A percentile compares a stretch with the other conserved stretches of the same genome.
phyloP scores from a whole-genome alignment of 2,888 invertebrate genomes.

The Euzetes globulus region DNA sequence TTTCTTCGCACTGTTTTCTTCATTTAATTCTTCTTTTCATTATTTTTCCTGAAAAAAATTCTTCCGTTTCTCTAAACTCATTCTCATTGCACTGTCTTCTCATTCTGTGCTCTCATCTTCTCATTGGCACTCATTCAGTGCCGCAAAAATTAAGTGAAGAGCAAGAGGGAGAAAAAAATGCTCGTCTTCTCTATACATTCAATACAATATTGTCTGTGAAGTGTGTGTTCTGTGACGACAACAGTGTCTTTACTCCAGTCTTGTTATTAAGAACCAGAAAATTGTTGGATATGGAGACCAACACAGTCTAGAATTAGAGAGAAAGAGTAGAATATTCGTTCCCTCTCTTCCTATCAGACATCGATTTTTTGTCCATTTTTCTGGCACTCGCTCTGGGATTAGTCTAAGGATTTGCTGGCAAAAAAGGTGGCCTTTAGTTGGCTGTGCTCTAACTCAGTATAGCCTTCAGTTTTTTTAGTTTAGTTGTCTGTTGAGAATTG shows the following conservation, averaged over 20 bases:
- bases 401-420: not conserved
- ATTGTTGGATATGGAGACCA: not conserved
- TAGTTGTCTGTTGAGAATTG: conserved; percentile 18
- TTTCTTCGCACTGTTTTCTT: not conserved
- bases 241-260: not conserved
- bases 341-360: not conserved
- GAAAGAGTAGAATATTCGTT: not conserved
- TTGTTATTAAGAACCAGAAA: not conserved
- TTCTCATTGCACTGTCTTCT: no score
- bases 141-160: not conserved
- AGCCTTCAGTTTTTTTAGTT: not conserved
- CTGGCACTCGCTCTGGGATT: not conserved
- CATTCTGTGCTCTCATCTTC: not conserved
- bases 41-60: not conserved
- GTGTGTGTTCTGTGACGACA: not conserved
- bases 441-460: not conserved
- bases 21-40: not conserved
- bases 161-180: not conserved
- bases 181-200: not conserved
- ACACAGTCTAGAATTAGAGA: not conserved
- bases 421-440: conserved; percentile 14
- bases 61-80: not conserved
- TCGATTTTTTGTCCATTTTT: not conserved
- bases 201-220: not conserved
- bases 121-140: conserved; percentile 6